phyloP scores from a whole-genome alignment of 2,113 vertebrate genomes.

The Lepisosteus osseus region DNA sequence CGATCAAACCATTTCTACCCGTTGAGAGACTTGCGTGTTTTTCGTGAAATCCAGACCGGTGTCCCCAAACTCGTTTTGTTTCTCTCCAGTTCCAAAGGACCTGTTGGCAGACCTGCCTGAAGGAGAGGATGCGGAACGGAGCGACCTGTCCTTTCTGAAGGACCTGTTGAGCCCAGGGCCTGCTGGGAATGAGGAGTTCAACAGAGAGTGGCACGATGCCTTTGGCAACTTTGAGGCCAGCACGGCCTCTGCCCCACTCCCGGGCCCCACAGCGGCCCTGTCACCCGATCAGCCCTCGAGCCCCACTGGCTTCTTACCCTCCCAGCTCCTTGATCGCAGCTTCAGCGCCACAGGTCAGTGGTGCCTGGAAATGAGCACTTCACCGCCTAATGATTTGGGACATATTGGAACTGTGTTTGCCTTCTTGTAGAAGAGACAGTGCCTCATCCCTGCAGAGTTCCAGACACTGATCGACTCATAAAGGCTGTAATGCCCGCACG shows the following conservation, averaged over 20 bases:
- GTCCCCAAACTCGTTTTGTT: too few relatives aligned
- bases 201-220: constrained; percentile 59
- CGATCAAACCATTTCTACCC: too few relatives aligned
- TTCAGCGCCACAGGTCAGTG: constrained; percentile 62
- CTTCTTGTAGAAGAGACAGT: constrained; percentile 2
- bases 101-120: constrained; percentile 45
- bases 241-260: constrained; percentile 20
- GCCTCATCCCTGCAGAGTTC: background rate
- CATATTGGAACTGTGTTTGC: background rate
- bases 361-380: constrained; percentile 7
- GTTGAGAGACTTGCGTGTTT: too few relatives aligned
- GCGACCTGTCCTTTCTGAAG: constrained; percentile 75
- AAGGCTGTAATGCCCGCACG: too few relatives aligned
- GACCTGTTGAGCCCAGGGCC: constrained; percentile 61
- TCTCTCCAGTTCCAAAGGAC: constrained; percentile 21
- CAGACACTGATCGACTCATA: too few relatives aligned
- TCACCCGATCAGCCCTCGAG: constrained; percentile 46
- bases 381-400: too few relatives aligned
- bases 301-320: constrained; percentile 71
- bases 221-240: constrained; percentile 53
- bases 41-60: too few relatives aligned
- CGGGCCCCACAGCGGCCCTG: constrained; percentile 17
- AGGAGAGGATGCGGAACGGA: constrained; percentile 63
- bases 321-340: constrained; percentile 80
- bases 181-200: constrained; percentile 51